These are phyloP conservation scores for Antheraea pernyi DNA, from an alignment of 1,140 invertebrate species.

Conservation along the genomic window DNA sequence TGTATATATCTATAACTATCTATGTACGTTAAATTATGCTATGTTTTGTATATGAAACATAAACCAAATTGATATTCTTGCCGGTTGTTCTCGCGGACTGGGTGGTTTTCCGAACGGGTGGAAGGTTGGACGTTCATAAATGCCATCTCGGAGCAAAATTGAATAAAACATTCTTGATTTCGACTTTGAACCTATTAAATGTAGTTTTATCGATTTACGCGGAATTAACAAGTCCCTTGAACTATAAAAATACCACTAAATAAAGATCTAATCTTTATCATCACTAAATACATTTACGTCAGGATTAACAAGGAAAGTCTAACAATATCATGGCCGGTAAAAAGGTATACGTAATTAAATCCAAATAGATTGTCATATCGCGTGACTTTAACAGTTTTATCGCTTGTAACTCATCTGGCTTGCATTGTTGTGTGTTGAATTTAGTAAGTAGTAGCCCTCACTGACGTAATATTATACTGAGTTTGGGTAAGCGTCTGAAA, in stretches of 20 bases:
- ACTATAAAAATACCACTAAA: neutral
- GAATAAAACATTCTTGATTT: no score
- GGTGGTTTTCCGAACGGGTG: no score
- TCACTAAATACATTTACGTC: constrained; percentile 1
- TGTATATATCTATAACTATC: no score
- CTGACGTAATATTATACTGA: neutral
- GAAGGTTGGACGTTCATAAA: no score
- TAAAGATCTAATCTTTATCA: neutral
- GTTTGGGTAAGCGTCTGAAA: neutral
- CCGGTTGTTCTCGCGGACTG: no score
- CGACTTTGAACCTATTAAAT: no score
- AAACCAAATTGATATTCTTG: no score
- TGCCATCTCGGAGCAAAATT: no score
- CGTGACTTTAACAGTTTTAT: neutral
- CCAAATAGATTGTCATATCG: constrained; percentile 1
- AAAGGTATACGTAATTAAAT: neutral
- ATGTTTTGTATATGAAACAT: no score
- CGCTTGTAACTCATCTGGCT: neutral
- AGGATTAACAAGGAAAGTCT: constrained; percentile 1
- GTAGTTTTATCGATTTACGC: no score
- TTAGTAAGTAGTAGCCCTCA: neutral
- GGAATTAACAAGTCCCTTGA: neutral
- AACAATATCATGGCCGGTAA: constrained; percentile 1
- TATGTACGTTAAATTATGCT: no score
- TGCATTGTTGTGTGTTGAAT: neutral